Conservation (phyloP, 2,113 vertebrate genomes). For the Hyaena hyaena region DNA sequence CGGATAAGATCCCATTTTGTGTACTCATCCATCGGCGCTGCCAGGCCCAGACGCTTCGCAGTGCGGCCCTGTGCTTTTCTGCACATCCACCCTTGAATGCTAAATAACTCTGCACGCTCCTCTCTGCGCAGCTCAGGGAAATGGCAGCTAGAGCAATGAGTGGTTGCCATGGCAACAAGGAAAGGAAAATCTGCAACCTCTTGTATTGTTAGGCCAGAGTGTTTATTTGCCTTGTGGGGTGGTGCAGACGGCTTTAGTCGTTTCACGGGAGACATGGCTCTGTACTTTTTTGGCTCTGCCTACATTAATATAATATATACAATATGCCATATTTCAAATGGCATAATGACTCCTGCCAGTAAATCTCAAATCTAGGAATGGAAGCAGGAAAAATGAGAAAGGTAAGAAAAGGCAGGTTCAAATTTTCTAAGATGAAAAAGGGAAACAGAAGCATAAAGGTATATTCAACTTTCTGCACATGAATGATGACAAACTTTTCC, state of each 20-base stretch:
- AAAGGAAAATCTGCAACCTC: conserved; percentile 77
- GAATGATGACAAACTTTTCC: not conserved
- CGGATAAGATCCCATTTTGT: conserved; percentile 60
- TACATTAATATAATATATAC: not conserved
- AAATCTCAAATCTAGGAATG: not conserved
- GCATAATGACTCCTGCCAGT: not conserved
- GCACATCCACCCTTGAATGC: conserved; percentile 79
- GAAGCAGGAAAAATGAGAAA: not conserved
- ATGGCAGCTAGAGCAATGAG: conserved; percentile 76
- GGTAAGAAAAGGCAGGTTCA: not conserved
- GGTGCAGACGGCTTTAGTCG: conserved; percentile 25
- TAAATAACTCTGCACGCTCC: conserved; percentile 72
- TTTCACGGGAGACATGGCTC: conserved; percentile 38
- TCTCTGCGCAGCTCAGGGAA: conserved; percentile 72
- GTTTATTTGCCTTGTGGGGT: conserved; percentile 68
- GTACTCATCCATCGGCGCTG: conserved; percentile 63
- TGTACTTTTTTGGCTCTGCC: not conserved
- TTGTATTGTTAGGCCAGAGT: conserved; percentile 65
- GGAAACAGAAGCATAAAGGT: not conserved
- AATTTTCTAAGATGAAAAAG: conserved; percentile 2
- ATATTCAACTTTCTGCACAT: not conserved
- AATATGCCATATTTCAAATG: conserved; percentile 36
- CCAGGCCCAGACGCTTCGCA: conserved; percentile 62
- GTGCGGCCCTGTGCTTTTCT: conserved; percentile 67
- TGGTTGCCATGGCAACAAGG: conserved; percentile 82